Evolutionary conservation across 2,113 vertebrate species (phyloP).

Genomic region (Mobula hypostoma): DNA sequence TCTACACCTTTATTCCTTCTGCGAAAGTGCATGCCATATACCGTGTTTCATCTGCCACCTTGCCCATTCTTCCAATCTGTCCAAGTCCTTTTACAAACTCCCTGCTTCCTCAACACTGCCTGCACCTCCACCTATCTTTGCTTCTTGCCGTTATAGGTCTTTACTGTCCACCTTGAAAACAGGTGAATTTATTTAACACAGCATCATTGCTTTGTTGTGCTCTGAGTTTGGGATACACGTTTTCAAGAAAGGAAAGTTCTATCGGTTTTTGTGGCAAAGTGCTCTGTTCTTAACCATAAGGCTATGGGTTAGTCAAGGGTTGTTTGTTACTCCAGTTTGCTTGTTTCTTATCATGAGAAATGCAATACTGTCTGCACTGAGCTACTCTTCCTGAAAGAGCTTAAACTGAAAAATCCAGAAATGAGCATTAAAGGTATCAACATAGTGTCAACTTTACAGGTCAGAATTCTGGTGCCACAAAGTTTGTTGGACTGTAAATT

Average conservation of each 20-base stretch:
- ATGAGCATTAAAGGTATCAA: background rate
- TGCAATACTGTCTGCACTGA: background rate
- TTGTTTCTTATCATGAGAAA: background rate
- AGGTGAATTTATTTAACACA: background rate
- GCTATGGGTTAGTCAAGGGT: background rate
- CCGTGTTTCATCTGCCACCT: too few relatives aligned
- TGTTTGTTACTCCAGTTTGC: background rate
- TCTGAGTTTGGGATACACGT: background rate
- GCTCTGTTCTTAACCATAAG: background rate
- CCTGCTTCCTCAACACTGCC: too few relatives aligned
- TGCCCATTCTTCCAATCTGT: too few relatives aligned
- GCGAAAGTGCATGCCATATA: too few relatives aligned
- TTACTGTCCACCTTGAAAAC: background rate
- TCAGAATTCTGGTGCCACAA: background rate
- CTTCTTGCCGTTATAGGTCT: background rate
- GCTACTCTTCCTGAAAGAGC: background rate
- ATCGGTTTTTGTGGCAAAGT: background rate
- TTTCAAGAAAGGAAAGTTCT: background rate
- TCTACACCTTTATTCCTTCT: too few relatives aligned
- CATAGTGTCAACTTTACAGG: background rate
- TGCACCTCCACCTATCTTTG: too few relatives aligned
- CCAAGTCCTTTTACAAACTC: too few relatives aligned
- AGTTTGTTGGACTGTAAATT: background rate
- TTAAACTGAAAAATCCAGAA: background rate
- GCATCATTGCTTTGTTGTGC: background rate